Percentiles rank a stretch among this genome's conserved stretches.
Evolutionary conservation across 92 coral and sea anemone genomes (phyloP).

Genomic region (Zoanthus gigantus): DNA sequence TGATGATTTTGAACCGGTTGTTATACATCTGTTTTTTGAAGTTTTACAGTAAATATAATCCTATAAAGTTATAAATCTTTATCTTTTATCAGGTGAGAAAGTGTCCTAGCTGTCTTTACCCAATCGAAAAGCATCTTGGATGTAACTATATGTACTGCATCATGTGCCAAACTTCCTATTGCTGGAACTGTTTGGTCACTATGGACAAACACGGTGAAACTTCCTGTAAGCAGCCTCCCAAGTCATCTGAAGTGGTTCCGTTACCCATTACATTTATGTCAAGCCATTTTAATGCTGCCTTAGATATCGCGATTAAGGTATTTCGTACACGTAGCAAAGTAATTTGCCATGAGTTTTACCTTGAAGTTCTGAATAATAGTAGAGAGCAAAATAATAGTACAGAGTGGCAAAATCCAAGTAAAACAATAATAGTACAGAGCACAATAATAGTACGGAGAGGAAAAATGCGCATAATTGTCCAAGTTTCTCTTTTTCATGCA

Average conservation of each 20-base stretch:
- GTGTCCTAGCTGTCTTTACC: conserved; percentile 25
- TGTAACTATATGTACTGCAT: conserved; percentile 42
- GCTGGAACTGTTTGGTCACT: conserved; percentile 36
- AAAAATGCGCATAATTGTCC: no score
- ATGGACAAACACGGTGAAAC: conserved; percentile 45
- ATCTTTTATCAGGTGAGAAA: conserved; percentile 19
- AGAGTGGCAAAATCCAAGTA: no score
- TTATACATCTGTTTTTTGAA: no score
- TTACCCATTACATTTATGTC: neutral
- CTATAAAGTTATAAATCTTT: neutral
- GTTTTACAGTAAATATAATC: no score
- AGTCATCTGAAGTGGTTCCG: conserved; percentile 14
- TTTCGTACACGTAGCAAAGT: neutral
- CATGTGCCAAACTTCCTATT: conserved; percentile 31
- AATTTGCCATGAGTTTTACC: neutral
- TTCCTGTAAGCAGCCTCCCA: conserved; percentile 15
- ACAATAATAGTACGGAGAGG: no score
- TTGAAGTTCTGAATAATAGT: no score
- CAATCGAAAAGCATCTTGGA: conserved; percentile 31
- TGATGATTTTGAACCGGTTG: no score
- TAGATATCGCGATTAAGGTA: conserved; percentile 32
- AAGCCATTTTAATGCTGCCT: conserved; percentile 32
- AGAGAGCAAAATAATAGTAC: no score
- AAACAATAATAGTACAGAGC: no score
- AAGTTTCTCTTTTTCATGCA: no score